Evolutionary conservation across 2,888 invertebrate genomes (phyloP), one percentile per base, ranked within the genome.

Genomic region (Phytoseiulus persimilis): DNA sequence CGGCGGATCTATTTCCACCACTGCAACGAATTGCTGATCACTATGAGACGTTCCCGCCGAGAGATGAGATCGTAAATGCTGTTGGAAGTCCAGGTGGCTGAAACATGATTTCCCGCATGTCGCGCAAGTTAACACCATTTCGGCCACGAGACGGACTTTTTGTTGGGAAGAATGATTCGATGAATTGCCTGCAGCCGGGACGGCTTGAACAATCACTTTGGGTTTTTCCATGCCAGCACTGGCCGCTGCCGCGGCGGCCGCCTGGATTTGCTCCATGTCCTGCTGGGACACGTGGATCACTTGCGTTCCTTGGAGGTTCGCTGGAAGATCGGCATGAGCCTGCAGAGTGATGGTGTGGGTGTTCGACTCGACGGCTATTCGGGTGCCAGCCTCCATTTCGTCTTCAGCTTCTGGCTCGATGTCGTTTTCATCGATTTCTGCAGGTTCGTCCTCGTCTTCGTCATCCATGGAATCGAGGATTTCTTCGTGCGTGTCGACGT

Each of bases 71-170:
- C 87, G 87, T 31, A 87, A 45, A 33, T 87, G 87, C 87, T 87
- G 87, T 45, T 87, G 87, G 32, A 87, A 87, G 87, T 87, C 87
- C 87, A 87, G 23, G 87, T 87, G 87, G 87, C 87, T 87, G 87
- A 87, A 45, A 87, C 87, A 87, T 32, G 87, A 33, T 32, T 87
- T 87, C 6, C 87, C 87, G 87, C 87, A 87, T 45, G 87, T 87
- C 45, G 87, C 87, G 87, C 87, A 87, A 5, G 87, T 87, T n/a
- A 87, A 45, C 87, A 87, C 87, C 87, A 87, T 87, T 87, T 87
- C 87, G 45, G 45, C 87, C 87, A 87, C 87, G 65, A 65, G 65
- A 45, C 87, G 87, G 39, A 87, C 32, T 87, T 87, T 87, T 5
- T 33, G 87, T 32, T 87, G 87, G 39, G 87, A n/a, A n/a, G 39